Percentiles rank a stretch among this genome's conserved stretches.
Conservation (phyloP, 1,140 invertebrate species). For the Tetragonula clypearis region DNA sequence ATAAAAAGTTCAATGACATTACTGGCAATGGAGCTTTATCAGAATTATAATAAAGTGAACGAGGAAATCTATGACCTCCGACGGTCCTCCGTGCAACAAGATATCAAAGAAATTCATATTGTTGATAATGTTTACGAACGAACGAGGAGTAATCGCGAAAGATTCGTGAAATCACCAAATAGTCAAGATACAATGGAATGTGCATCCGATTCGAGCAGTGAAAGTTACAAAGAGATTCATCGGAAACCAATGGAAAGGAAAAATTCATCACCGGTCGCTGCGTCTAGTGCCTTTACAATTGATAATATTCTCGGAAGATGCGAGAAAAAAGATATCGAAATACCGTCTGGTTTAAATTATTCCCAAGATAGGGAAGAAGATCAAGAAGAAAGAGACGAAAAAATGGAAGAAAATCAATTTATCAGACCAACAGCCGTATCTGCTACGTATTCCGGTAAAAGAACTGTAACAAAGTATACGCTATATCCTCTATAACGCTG, state of each 20-base stretch:
- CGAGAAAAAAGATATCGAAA: slow-evolving; percentile 52
- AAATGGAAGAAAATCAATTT: slow-evolving; percentile 53
- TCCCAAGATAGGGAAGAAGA: slow-evolving; percentile 56
- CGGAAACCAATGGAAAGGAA: slow-evolving; percentile 44
- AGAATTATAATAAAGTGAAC: slow-evolving; percentile 45
- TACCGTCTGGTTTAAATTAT: background rate
- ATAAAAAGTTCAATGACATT: slow-evolving; percentile 42
- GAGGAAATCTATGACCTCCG: slow-evolving; percentile 56
- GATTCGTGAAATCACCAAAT: slow-evolving; percentile 26
- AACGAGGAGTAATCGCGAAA: slow-evolving; percentile 20
- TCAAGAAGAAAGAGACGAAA: slow-evolving; percentile 51
- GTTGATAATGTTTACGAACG: slow-evolving; percentile 16
- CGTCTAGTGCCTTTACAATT: slow-evolving; percentile 72
- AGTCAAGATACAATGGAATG: slow-evolving; percentile 54
- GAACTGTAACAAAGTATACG: background rate
- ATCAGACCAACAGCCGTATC: slow-evolving; percentile 60
- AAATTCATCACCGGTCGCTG: slow-evolving; percentile 43
- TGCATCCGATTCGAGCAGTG: slow-evolving; percentile 65
- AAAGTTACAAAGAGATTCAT: slow-evolving; percentile 50
- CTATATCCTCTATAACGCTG: too few relatives aligned
- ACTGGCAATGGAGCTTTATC: slow-evolving; percentile 59
- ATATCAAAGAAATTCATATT: slow-evolving; percentile 12
- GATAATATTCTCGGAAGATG: slow-evolving; percentile 74
- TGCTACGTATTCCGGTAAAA: slow-evolving; percentile 59
- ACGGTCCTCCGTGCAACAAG: slow-evolving; percentile 20